phyloP scores from a whole-genome alignment of 1,140 invertebrate species.

The Belonocnema kinseyi region DNA sequence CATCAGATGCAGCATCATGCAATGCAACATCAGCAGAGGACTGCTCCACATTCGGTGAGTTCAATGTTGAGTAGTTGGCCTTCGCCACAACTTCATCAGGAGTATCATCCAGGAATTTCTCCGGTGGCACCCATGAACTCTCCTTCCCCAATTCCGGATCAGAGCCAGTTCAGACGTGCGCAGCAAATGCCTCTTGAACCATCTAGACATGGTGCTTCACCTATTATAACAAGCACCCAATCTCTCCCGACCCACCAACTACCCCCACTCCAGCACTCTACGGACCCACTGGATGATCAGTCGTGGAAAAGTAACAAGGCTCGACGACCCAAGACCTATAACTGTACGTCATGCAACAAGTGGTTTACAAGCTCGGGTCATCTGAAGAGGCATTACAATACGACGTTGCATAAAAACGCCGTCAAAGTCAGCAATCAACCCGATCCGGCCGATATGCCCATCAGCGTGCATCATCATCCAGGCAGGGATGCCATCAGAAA shows the following conservation, averaged over 20 bases:
- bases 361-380: conserved; percentile 96
- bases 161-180: conserved; percentile 63
- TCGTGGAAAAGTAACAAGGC: conserved; percentile 92
- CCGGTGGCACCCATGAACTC: conserved; percentile 62
- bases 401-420: conserved; percentile 92
- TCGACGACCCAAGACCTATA: conserved; percentile 91
- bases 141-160: conserved; percentile 64
- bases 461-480: conserved; percentile 88
- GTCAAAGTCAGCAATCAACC: conserved; percentile 88
- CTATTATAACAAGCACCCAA: conserved; percentile 80
- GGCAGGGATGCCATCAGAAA: conserved; percentile 74
- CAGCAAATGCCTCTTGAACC: conserved; percentile 63
- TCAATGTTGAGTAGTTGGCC: conserved; percentile 74
- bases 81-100: conserved; percentile 53
- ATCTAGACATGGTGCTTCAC: conserved; percentile 61
- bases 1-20: conserved; percentile 66
- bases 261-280: conserved; percentile 58
- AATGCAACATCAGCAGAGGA: conserved; percentile 57
- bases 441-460: conserved; percentile 86
- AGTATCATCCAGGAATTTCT: conserved; percentile 61
- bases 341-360: conserved; percentile 94
- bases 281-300: conserved; percentile 69
- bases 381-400: conserved; percentile 93
- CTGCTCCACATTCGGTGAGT: conserved; percentile 75
- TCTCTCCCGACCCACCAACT: conserved; percentile 71